phyloP scores from a whole-genome alignment of 2,888 invertebrate species.

The Lamellibrachia columna region DNA sequence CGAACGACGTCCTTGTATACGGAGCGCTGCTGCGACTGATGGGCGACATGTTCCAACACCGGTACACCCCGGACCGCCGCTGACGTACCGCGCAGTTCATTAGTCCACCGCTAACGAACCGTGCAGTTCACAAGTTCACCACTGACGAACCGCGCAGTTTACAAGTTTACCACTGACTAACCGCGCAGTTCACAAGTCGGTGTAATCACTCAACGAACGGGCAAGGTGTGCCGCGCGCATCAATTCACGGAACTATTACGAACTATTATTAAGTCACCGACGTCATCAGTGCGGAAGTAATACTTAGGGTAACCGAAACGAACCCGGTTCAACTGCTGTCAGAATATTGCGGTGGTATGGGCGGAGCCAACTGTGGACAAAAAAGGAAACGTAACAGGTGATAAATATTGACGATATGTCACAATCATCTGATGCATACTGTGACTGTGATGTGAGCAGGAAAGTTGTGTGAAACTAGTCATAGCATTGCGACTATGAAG shows the following conservation, averaged over 20 bases:
- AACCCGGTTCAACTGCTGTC: not conserved
- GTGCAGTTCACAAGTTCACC: not conserved
- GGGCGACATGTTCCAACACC: not conserved
- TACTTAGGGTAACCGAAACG: not conserved
- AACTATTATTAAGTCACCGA: not conserved
- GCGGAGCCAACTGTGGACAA: not conserved
- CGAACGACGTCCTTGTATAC: not conserved
- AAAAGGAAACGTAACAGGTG: not conserved
- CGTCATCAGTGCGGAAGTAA: not conserved
- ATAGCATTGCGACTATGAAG: not conserved
- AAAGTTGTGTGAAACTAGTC: not conserved
- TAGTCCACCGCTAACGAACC: not conserved
- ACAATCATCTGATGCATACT: not conserved
- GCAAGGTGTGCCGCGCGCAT: not conserved
- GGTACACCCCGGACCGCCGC: not conserved
- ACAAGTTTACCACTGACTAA: not conserved
- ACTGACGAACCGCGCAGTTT: not conserved
- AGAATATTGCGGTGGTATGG: not conserved
- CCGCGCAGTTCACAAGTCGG: not conserved
- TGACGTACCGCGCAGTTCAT: not conserved
- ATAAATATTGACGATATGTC: not conserved
- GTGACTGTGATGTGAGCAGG: not conserved
- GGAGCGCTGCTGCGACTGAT: not conserved
- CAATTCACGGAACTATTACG: not conserved
- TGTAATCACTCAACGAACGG: not conserved